phyloP scores from a whole-genome alignment of 2,113 vertebrate genomes.

The Coryphaenoides rupestris region DNA sequence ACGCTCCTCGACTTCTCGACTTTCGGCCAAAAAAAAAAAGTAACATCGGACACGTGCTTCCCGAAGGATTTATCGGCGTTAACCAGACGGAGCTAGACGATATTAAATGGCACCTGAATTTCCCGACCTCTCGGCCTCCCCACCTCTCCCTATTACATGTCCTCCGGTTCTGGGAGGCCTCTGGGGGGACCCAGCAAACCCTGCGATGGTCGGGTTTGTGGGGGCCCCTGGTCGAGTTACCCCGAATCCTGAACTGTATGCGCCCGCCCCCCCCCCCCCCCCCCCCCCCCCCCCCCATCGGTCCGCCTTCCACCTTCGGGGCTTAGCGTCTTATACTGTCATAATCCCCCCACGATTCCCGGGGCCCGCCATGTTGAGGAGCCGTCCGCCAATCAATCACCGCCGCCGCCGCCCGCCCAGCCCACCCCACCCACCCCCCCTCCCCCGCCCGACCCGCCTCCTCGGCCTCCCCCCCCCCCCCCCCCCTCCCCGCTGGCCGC shows the following conservation, averaged over 20 bases:
- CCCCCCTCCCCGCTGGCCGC: conserved; percentile 31
- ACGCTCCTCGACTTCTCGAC: too few relatives aligned
- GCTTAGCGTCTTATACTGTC: conserved; percentile 84
- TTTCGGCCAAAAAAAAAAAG: conserved; percentile 42
- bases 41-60: conserved; percentile 56
- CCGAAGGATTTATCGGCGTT: conserved; percentile 69
- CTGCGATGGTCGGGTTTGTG: too few relatives aligned
- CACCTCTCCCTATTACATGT: conserved; percentile 81
- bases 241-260: conserved; percentile 79
- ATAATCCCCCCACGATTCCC: conserved; percentile 74
- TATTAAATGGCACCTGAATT: conserved; percentile 78
- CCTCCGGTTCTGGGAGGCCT: conserved; percentile 69
- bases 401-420: conserved; percentile 23
- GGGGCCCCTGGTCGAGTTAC: conserved; percentile 80
- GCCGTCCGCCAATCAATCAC: too few relatives aligned
- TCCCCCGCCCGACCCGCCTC: conserved; percentile 16
- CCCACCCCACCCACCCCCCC: conserved; percentile 40
- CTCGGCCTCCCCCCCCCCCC: conserved; percentile 24
- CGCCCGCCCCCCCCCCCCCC: conserved; percentile 69
- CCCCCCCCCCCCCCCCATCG: too few relatives aligned
- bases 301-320: conserved; percentile 58
- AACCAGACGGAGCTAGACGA: conserved; percentile 72
- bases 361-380: conserved; percentile 43
- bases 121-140: too few relatives aligned
- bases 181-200: conserved; percentile 80